These are phyloP conservation scores for Cercopithecus mona DNA, from an alignment of 2,113 vertebrate species.

Conservation along the genomic window DNA sequence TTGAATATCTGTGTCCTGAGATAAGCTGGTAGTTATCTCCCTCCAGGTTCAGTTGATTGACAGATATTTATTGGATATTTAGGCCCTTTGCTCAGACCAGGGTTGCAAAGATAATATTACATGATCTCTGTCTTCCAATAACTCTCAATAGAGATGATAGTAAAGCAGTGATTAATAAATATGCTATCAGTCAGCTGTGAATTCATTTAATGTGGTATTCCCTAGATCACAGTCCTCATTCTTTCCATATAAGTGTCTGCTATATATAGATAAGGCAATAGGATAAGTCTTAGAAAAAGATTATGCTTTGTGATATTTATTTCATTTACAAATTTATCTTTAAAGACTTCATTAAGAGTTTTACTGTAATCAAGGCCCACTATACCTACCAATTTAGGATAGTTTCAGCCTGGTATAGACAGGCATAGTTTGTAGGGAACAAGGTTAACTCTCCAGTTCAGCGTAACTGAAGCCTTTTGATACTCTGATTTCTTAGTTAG, in stretches of 20 bases:
- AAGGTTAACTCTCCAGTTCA: not conserved
- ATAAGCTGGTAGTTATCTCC: not conserved
- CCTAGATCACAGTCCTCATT: not conserved
- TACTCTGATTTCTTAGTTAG: not conserved
- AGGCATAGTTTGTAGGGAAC: not conserved
- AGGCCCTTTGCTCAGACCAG: not conserved
- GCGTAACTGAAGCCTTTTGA: not conserved
- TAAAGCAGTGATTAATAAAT: not conserved
- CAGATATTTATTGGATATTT: not conserved
- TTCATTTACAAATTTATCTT: constrained; percentile 14
- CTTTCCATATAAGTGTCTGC: not conserved
- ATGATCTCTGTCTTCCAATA: not conserved
- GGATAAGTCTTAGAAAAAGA: not conserved
- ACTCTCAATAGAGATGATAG: not conserved
- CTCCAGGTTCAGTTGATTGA: not conserved
- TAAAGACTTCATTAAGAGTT: not conserved
- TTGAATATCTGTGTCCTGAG: constrained; percentile 4
- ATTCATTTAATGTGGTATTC: not conserved
- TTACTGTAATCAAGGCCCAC: not conserved
- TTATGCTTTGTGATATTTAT: not conserved
- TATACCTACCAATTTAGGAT: not conserved
- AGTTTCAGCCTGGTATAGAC: not conserved
- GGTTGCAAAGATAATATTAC: not conserved
- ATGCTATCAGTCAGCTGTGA: not conserved
- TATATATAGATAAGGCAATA: not conserved